Conservation (phyloP, 2,113 vertebrate genomes). For the Galemys pyrenaicus region DNA sequence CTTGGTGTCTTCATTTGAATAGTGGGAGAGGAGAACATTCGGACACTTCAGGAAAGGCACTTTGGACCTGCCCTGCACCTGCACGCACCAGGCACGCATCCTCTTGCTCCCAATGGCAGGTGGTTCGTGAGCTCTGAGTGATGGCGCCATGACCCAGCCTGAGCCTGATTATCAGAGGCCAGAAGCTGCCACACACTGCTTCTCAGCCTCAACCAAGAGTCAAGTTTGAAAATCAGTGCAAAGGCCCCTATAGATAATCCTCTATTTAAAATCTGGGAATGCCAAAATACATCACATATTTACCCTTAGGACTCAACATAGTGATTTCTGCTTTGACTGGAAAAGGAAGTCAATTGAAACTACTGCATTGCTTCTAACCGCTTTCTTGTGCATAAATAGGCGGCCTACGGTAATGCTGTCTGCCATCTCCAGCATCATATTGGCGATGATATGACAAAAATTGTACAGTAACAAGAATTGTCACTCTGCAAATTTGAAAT, state of each 20-base stretch:
- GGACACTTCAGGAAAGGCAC: too few species aligned
- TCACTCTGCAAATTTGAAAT: background rate
- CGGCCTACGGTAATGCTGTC: background rate
- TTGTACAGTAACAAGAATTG: background rate
- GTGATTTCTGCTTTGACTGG: background rate
- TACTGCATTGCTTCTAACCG: background rate
- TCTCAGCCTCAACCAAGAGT: background rate
- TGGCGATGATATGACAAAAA: background rate
- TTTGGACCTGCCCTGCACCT: too few species aligned
- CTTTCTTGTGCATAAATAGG: background rate
- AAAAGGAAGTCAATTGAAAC: background rate
- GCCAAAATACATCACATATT: background rate
- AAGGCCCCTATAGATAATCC: background rate
- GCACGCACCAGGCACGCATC: too few species aligned
- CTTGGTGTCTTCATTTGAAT: too few species aligned
- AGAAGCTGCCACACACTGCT: background rate
- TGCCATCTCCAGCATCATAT: background rate
- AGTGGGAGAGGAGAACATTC: too few species aligned
- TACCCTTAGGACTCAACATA: background rate
- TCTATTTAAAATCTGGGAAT: background rate
- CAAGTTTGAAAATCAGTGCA: background rate
- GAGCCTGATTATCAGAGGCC: too few species aligned
- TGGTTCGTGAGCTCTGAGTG: too few species aligned
- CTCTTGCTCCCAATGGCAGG: background rate
- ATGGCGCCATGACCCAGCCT: background rate